Evolutionary conservation across 2,888 invertebrate species (phyloP).

Genomic region (Catocala nupta): DNA sequence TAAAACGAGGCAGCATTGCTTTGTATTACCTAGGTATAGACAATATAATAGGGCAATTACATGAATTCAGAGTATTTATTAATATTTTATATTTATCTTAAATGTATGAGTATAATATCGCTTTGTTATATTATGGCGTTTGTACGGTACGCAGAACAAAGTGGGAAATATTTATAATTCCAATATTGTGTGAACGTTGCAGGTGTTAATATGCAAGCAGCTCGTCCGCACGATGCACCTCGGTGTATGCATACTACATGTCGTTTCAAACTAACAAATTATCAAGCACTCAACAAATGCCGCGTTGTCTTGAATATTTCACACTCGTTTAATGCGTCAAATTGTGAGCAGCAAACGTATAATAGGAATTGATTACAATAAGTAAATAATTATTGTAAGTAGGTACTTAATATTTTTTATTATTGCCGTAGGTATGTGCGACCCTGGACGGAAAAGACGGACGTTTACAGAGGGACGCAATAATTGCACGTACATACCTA

Average conservation of each 20-base stretch:
- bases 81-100: too few species aligned
- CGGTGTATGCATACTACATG: background rate
- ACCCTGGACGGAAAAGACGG: background rate
- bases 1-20: too few species aligned
- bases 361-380: background rate
- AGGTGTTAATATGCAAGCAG: slow-evolving; percentile 35
- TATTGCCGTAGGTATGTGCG: background rate
- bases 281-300: slow-evolving; percentile 13
- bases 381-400: too few species aligned
- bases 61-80: too few species aligned
- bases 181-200: slow-evolving; percentile 19
- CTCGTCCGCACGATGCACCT: slow-evolving; percentile 10
- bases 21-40: too few species aligned
- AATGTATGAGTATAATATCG: too few species aligned
- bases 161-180: slow-evolving; percentile 22
- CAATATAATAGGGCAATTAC: too few species aligned
- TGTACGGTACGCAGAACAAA: slow-evolving; percentile 8
- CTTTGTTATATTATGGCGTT: too few species aligned
- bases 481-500: too few species aligned
- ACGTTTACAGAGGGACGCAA: too few species aligned
- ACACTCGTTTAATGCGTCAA: background rate
- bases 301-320: background rate
- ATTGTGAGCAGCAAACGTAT: background rate
- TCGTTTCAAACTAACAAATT: slow-evolving; percentile 5
- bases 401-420: too few species aligned